Conservation (phyloP, 2,113 vertebrate genomes). For the Sminthopsis crassicaudata region DNA sequence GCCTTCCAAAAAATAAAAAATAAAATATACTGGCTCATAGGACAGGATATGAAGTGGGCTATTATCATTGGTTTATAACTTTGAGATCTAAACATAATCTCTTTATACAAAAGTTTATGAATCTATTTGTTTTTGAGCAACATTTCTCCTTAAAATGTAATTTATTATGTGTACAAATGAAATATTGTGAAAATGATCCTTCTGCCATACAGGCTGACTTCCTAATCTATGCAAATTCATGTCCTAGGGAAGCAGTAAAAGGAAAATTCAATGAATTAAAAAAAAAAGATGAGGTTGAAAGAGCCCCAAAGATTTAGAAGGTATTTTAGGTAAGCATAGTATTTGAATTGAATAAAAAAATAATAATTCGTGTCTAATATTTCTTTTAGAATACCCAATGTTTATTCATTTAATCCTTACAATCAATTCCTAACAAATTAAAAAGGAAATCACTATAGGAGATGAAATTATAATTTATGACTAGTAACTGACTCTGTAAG, state of each 20-base stretch:
- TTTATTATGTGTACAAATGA: background rate
- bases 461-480: background rate
- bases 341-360: background rate
- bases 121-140: background rate
- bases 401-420: background rate
- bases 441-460: background rate
- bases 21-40: no score
- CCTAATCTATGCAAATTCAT: background rate
- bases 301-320: background rate
- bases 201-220: background rate
- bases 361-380: background rate
- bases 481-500: background rate
- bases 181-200: background rate
- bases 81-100: background rate
- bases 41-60: no score
- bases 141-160: background rate
- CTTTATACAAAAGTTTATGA: background rate
- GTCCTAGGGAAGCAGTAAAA: background rate
- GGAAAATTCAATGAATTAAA: background rate
- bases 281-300: background rate
- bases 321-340: background rate
- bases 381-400: slow-evolving; percentile 4
- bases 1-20: no score
- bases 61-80: background rate
- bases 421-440: background rate